Conservation (phyloP, 2,113 vertebrate species). For the Sula dactylatra region DNA sequence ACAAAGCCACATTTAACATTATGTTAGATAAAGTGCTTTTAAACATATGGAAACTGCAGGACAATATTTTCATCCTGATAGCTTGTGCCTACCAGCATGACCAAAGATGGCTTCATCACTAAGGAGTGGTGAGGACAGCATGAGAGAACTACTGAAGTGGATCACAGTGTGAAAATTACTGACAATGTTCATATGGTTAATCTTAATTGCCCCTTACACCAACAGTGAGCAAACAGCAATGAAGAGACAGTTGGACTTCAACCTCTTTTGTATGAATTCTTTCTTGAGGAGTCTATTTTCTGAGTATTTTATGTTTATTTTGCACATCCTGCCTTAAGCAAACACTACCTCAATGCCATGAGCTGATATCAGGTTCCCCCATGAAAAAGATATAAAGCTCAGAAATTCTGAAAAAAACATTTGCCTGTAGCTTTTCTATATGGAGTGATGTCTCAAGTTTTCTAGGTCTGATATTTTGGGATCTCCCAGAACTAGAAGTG, state of each 20-base stretch:
- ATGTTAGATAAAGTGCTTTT: background rate
- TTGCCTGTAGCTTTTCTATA: slow-evolving; percentile 3
- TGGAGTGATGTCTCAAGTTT: slow-evolving; percentile 14
- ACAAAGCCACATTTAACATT: fast-evolving
- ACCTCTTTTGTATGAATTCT: background rate
- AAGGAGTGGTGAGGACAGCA: background rate
- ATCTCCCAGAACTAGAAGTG: slow-evolving; percentile 39
- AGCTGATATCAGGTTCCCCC: background rate
- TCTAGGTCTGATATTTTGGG: slow-evolving; percentile 58
- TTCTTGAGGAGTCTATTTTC: background rate
- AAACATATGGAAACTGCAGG: background rate
- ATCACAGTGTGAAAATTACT: background rate
- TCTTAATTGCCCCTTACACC: background rate
- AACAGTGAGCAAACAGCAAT: background rate
- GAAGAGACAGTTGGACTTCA: background rate
- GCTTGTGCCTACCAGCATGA: background rate
- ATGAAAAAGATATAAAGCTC: background rate
- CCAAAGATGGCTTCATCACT: background rate
- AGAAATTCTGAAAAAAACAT: background rate
- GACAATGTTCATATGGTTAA: background rate
- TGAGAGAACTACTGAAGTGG: background rate
- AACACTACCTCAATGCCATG: background rate
- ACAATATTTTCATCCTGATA: background rate
- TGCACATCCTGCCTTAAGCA: background rate
- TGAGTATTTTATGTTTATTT: background rate